Evolutionary conservation across 2,113 vertebrate genomes (phyloP).

Genomic region (Fukomys damarensis): DNA sequence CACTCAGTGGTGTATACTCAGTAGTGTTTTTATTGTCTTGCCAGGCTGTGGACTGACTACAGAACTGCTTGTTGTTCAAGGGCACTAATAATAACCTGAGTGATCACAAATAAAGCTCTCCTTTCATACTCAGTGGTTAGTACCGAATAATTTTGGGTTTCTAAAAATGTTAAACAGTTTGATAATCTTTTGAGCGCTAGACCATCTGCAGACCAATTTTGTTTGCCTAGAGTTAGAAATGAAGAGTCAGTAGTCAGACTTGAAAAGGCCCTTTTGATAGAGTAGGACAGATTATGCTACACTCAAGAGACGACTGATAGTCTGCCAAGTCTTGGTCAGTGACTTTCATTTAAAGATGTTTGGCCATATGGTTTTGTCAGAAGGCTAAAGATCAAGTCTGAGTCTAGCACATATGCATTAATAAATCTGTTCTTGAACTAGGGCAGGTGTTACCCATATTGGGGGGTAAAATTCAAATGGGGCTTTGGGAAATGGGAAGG

Average conservation of each 20-base stretch:
- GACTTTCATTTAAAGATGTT: slow-evolving; percentile 62
- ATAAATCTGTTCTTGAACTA: slow-evolving; percentile 57
- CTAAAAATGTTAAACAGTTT: slow-evolving; percentile 51
- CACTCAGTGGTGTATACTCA: background rate
- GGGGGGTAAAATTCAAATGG: background rate
- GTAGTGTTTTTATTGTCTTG: background rate
- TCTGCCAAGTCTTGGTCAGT: slow-evolving; percentile 31
- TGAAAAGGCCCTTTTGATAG: slow-evolving; percentile 45
- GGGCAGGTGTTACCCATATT: background rate
- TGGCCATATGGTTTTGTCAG: slow-evolving; percentile 52
- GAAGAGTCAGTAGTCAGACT: slow-evolving; percentile 58
- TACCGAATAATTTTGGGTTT: slow-evolving; percentile 53
- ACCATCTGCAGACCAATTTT: slow-evolving; percentile 66
- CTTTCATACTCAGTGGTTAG: slow-evolving; percentile 39
- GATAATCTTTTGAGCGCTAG: slow-evolving; percentile 17
- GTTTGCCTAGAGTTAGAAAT: slow-evolving; percentile 40
- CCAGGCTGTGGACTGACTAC: background rate
- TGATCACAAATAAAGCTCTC: slow-evolving; percentile 20
- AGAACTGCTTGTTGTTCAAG: slow-evolving; percentile 14
- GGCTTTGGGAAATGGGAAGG: background rate
- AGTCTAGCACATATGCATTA: slow-evolving; percentile 42
- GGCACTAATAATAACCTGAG: background rate
- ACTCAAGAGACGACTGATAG: slow-evolving; percentile 23
- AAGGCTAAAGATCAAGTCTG: slow-evolving; percentile 26
- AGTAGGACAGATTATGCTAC: slow-evolving; percentile 55